Evolutionary conservation across 2,888 invertebrate species (phyloP), one percentile per base, ranked within the genome.

Genomic region (Cerceris ruficornis): DNA sequence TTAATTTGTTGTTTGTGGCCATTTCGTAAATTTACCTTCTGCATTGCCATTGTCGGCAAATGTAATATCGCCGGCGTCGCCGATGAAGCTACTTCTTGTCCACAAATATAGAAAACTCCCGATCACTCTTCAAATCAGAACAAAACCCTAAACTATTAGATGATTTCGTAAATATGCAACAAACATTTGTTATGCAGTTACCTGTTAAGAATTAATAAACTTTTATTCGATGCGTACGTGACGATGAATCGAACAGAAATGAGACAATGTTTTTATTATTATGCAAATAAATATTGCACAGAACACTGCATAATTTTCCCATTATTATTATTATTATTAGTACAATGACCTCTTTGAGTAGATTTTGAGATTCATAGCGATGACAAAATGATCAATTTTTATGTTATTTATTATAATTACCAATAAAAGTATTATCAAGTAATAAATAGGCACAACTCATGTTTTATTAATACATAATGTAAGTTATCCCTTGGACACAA

Each of bases 1-100:
- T 81, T 85, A 84, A 84, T 82, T 82, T 72, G 73, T 76, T 73
- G 73, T 55, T 78, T 67, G 71, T 76, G 75, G 59, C 70, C 75
- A 65, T 65, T 72, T 72, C 58, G 57, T 75, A 66, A 72, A 79
- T 86, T 88, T 87, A 87, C 87, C 87, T 87, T 87, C 69, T 87
- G 85, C 87, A 87, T 88, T 62, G 87, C 82, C 88, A 87, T 87
- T 82, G 82, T 73, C 78, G 86, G 83, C 73, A 77, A 80, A 77
- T 49, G 79, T 83, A 83, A 72, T 78, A 80, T 81, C 73, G 78
- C 82, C 71, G 82, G 71, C 52, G 80, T 67, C 64, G 85, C 69
- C 57, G 85, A 80, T 50, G 85, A 85, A 85, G 73, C 82, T 86
- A 86, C 71, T 77, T 84, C 72, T 81, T 76, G 85, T 75, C 80